Evolutionary conservation across 92 coral and sea anemone species (phyloP).

Genomic region (Zoanthus sociatus): DNA sequence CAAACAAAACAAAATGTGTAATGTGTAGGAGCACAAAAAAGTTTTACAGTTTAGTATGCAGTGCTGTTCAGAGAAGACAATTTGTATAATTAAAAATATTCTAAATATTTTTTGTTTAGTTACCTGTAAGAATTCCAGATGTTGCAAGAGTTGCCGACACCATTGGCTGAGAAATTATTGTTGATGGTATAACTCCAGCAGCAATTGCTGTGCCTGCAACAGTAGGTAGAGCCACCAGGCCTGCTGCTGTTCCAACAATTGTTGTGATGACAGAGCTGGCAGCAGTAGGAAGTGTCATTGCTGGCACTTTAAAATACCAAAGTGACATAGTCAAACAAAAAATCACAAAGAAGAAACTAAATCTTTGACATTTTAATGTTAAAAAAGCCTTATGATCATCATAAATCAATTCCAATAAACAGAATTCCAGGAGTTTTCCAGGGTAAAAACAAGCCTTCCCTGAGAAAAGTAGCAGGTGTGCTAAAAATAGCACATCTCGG

Average conservation of each 20-base stretch:
- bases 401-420: too few relatives aligned
- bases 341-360: neutral
- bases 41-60: too few relatives aligned
- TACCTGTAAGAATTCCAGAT: conserved; percentile 90
- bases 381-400: too few relatives aligned
- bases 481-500: too few relatives aligned
- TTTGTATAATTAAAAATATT: too few relatives aligned
- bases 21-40: too few relatives aligned
- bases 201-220: conserved; percentile 71
- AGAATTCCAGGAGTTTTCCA: too few relatives aligned
- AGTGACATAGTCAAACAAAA: neutral
- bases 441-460: too few relatives aligned
- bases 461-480: too few relatives aligned
- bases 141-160: conserved; percentile 75
- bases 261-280: conserved; percentile 89
- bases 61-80: too few relatives aligned
- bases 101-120: neutral
- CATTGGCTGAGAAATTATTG: conserved; percentile 83
- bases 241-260: conserved; percentile 84
- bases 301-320: conserved; percentile 53
- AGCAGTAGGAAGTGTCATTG: conserved; percentile 76
- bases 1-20: too few relatives aligned
- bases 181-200: conserved; percentile 89
- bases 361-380: too few relatives aligned
- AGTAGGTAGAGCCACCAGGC: conserved; percentile 93